Conservation (phyloP, 2,113 vertebrate genomes). For the Cichladusa arquata region DNA sequence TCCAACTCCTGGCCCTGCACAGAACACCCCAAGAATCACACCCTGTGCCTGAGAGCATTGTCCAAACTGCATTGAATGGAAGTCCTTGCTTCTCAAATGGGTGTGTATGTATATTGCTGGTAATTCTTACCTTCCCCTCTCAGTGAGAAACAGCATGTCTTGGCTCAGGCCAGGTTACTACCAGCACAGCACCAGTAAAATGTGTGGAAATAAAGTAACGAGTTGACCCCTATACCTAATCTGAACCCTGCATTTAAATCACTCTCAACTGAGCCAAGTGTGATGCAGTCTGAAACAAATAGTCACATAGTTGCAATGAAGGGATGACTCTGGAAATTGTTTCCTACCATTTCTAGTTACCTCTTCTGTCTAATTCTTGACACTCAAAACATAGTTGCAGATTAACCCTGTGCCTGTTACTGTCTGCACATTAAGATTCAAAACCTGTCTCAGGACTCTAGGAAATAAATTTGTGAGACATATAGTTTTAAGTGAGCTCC, state of each 20-base stretch:
- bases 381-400: background rate
- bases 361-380: background rate
- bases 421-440: fast-evolving
- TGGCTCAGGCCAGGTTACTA: background rate
- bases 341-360: background rate
- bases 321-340: background rate
- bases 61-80: background rate
- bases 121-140: background rate
- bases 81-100: background rate
- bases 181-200: background rate
- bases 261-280: fast-evolving
- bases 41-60: background rate
- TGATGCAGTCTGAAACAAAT: background rate
- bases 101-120: background rate
- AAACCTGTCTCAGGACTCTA: fast-evolving
- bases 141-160: fast-evolving
- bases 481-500: background rate
- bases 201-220: background rate
- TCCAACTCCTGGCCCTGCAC: background rate
- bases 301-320: background rate
- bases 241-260: background rate
- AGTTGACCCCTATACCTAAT: fast-evolving
- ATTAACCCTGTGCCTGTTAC: fast-evolving
- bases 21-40: background rate
- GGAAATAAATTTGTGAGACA: background rate